Conservation (phyloP, 1,140 invertebrate species). For the Zaprionus ghesquierei region DNA sequence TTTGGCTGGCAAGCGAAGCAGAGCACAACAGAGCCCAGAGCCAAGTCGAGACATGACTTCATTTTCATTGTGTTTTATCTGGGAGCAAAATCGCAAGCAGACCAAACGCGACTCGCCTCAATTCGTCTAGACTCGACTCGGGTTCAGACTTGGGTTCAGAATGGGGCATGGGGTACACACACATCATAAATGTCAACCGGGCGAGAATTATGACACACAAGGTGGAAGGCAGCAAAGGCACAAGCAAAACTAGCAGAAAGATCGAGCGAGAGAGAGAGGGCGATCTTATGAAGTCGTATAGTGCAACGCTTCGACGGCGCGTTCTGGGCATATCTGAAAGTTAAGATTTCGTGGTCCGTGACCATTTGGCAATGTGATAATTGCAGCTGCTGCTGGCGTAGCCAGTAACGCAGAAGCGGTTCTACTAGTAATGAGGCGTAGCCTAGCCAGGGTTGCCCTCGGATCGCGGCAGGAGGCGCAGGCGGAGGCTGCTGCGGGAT, state of each 20-base stretch:
- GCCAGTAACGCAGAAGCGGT: conserved; percentile 26
- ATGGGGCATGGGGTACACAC: conserved; percentile 49
- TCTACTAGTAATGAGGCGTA: conserved; percentile 60
- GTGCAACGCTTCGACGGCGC: conserved; percentile 14
- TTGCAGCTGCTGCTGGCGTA: conserved; percentile 55
- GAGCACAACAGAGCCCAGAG: conserved; percentile 1
- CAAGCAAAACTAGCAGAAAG: neutral
- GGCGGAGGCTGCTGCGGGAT: neutral
- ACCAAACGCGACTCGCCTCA: conserved; percentile 46
- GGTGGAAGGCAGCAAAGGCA: conserved; percentile 2
- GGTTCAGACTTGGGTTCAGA: neutral
- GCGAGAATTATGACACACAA: conserved; percentile 77
- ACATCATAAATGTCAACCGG: conserved; percentile 81
- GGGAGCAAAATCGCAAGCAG: conserved; percentile 52
- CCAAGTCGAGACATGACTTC: conserved; percentile 61
- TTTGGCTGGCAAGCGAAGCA: conserved; percentile 18
- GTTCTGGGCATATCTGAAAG: conserved; percentile 54
- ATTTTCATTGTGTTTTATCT: conserved; percentile 77
- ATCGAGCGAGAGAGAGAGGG: neutral
- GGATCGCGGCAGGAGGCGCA: neutral
- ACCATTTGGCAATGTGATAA: conserved; percentile 82
- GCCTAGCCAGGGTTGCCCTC: conserved; percentile 22
- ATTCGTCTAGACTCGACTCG: conserved; percentile 23
- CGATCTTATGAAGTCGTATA: conserved; percentile 61
- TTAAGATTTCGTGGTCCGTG: conserved; percentile 81